These are phyloP conservation scores for Cebus imitator DNA, from an alignment of 2,113 vertebrate species.

Conservation along the genomic window DNA sequence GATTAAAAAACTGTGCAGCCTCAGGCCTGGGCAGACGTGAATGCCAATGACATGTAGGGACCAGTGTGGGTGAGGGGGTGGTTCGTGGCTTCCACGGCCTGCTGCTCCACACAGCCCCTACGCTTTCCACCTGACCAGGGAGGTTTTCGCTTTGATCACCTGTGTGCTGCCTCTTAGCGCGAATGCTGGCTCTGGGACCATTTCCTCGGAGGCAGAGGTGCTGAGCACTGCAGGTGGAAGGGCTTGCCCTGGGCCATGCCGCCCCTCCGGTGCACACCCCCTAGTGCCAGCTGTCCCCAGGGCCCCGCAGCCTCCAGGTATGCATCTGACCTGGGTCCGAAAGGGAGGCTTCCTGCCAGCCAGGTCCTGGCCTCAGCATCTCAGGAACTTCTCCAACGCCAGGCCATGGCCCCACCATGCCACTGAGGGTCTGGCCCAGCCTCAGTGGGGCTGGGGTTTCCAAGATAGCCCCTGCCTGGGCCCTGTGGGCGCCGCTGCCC, in stretches of 20 bases:
- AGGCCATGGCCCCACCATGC: background rate
- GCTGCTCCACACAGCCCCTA: no score
- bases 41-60: background rate
- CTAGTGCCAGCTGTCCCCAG: background rate
- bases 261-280: background rate
- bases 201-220: background rate
- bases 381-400: background rate
- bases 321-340: no score
- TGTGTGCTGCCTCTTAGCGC: background rate
- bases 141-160: background rate
- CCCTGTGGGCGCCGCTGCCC: no score
- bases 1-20: background rate
- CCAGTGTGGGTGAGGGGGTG: background rate
- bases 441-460: background rate
- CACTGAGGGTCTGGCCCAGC: background rate
- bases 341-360: no score
- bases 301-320: background rate
- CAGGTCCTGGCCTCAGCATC: background rate
- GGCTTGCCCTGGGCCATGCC: no score
- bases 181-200: background rate
- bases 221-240: rapidly evolving
- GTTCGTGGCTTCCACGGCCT: no score
- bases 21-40: background rate
- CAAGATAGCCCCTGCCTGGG: no score
- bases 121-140: rapidly evolving